Evolutionary conservation across 2,797 vertebrate genomes (phyloP).

Genomic region (Anomalospiza imberbis): DNA sequence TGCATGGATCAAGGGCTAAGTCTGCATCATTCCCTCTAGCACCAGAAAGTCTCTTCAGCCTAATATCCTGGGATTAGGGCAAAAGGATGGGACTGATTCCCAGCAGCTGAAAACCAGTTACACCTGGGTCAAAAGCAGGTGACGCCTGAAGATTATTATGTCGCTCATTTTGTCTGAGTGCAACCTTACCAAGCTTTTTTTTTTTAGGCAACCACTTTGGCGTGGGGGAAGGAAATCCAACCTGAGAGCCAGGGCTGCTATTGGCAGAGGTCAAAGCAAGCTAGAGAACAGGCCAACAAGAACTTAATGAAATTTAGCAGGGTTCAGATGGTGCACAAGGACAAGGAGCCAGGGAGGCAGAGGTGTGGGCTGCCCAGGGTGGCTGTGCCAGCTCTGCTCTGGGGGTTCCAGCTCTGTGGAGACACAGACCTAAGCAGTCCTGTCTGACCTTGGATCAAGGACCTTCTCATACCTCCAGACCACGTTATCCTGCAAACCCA

Average conservation of each 20-base stretch:
- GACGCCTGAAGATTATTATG: background rate
- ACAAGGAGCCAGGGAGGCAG: background rate
- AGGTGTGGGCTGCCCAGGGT: background rate
- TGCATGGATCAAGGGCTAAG: background rate
- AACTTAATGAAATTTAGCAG: accelerated
- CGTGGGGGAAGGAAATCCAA: background rate
- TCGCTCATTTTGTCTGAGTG: background rate
- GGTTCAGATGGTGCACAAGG: background rate
- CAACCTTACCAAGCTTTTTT: background rate
- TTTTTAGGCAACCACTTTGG: no score
- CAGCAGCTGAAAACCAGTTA: background rate
- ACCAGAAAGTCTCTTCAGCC: background rate
- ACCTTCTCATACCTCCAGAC: background rate
- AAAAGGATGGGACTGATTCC: background rate
- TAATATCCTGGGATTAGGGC: background rate
- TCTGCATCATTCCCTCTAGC: background rate
- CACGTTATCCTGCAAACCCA: background rate
- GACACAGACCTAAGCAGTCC: background rate
- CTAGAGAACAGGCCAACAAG: background rate
- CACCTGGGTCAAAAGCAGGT: background rate
- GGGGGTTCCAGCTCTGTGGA: background rate
- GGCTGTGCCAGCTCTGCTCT: accelerated
- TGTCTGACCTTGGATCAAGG: background rate
- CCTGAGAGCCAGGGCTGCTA: background rate
- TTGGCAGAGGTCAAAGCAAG: background rate